Evolutionary conservation across 1,140 invertebrate species (phyloP).

Genomic region (Drosophila quadrilineata): DNA sequence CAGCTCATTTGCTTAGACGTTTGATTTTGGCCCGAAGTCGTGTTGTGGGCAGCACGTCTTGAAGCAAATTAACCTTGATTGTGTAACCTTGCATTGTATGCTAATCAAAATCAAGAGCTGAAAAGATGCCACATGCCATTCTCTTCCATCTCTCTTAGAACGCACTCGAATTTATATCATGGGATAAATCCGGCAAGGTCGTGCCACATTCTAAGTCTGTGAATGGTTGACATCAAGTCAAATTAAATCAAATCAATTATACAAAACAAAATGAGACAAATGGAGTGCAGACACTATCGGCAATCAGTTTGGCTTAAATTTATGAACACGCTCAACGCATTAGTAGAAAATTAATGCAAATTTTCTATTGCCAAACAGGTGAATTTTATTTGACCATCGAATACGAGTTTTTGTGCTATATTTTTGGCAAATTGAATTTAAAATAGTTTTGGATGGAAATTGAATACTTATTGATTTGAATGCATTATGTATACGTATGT

Average conservation of each 20-base stretch:
- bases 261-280: constrained; percentile 6
- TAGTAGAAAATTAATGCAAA: constrained; percentile 21
- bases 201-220: constrained; percentile 2
- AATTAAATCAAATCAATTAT: neutral
- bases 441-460: neutral
- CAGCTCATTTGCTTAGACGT: constrained; percentile 29
- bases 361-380: neutral
- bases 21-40: neutral
- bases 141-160: constrained; percentile 26
- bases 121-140: neutral
- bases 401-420: neutral
- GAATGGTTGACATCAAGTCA: neutral
- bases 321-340: constrained; percentile 7
- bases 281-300: constrained; percentile 2
- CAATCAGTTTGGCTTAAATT: neutral
- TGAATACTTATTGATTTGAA: neutral
- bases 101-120: too few relatives aligned
- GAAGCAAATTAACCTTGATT: neutral
- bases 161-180: neutral
- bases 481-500: neutral
- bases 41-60: constrained; percentile 5
- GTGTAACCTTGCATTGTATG: constrained; percentile 39
- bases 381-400: neutral
- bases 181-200: constrained; percentile 3
- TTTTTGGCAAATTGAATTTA: neutral